phyloP scores from a whole-genome alignment of 2,113 vertebrate genomes.

The Pseudois nayaur region DNA sequence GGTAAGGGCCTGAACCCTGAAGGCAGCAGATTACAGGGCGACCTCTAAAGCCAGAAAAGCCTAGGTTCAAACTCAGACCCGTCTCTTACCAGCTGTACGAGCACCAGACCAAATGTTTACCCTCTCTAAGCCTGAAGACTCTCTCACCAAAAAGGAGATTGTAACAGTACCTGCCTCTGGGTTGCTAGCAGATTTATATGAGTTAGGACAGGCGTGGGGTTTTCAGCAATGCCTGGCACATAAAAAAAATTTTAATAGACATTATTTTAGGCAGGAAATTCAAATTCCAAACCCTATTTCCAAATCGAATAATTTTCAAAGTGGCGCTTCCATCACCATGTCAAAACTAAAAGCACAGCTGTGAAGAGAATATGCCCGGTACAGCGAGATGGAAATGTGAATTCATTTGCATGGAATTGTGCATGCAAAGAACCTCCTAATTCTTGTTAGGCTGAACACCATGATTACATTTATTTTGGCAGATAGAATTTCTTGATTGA shows the following conservation, averaged over 20 bases:
- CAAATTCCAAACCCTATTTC: constrained; percentile 51
- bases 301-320: constrained; percentile 52
- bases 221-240: not conserved
- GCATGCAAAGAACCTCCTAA: constrained; percentile 46
- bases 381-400: not conserved
- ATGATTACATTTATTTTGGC: constrained; percentile 66
- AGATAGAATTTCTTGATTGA: constrained; percentile 73
- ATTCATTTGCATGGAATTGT: constrained; percentile 60
- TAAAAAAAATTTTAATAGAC: not conserved
- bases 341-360: constrained; percentile 66
- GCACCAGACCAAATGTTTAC: not conserved
- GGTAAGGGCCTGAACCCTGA: not conserved
- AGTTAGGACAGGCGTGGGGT: not conserved
- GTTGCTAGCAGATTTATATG: not conserved
- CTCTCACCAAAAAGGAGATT: not conserved
- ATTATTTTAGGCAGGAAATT: constrained; percentile 55
- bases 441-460: constrained; percentile 54
- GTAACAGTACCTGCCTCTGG: not conserved
- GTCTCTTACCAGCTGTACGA: not conserved
- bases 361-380: constrained; percentile 31
- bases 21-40: not conserved
- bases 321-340: not conserved
- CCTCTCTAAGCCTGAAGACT: not conserved
- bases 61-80: not conserved
- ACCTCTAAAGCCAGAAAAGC: not conserved